Evolutionary conservation across 2,113 vertebrate genomes (phyloP).

Genomic region (Percopsis transmontana): DNA sequence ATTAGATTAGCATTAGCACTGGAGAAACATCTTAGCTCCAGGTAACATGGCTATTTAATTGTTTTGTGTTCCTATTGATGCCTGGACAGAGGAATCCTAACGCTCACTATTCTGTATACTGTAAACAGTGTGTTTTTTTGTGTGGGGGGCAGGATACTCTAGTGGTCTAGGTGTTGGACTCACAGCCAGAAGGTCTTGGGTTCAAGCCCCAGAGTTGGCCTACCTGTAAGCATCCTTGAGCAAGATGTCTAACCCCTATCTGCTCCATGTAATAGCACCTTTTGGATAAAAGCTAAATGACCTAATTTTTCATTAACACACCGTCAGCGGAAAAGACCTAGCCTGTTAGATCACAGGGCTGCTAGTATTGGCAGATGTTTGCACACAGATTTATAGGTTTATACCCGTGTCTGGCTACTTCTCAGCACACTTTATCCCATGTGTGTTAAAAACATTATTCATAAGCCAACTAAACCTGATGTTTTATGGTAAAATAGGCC

Average conservation of each 20-base stretch:
- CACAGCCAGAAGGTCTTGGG: too few species aligned
- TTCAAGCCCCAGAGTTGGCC: too few species aligned
- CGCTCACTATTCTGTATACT: neutral
- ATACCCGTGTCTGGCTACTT: constrained; percentile 21
- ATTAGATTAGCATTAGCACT: too few species aligned
- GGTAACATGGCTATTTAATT: neutral
- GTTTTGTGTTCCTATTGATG: neutral
- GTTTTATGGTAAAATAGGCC: constrained; percentile 12
- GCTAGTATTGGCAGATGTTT: constrained; percentile 23
- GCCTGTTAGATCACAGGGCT: constrained; percentile 19
- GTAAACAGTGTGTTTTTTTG: neutral
- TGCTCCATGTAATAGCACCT: too few species aligned
- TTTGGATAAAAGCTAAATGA: too few species aligned
- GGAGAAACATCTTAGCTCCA: too few species aligned
- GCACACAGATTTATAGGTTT: constrained; percentile 22
- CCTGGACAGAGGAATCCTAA: neutral
- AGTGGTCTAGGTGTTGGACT: too few species aligned
- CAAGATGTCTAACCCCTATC: too few species aligned
- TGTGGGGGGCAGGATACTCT: too few species aligned
- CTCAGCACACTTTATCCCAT: neutral
- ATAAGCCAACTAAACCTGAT: constrained; percentile 11
- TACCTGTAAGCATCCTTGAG: too few species aligned
- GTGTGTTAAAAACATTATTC: constrained; percentile 46
- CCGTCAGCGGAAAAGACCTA: constrained; percentile 24
- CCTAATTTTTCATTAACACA: constrained; percentile 5